Evolutionary conservation across 2,888 invertebrate species (phyloP).

Genomic region (Andrena haemorrhoa): DNA sequence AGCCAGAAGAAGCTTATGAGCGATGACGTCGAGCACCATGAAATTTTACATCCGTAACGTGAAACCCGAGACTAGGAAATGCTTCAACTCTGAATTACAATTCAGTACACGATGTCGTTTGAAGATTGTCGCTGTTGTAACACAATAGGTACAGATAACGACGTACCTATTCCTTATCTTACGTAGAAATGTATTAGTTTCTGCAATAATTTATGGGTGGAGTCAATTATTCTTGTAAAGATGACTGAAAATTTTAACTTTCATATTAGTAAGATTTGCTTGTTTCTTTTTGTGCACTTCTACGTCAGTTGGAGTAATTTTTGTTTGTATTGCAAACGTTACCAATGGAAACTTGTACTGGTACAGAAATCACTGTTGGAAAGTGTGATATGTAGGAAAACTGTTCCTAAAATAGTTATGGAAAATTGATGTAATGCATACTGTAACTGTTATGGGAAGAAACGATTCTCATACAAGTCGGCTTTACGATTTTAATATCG

Average conservation of each 20-base stretch:
- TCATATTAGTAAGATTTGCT: background rate
- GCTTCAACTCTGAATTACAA: background rate
- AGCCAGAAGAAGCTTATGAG: conserved; percentile 33
- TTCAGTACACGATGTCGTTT: background rate
- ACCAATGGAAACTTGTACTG: background rate
- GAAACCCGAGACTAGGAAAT: conserved; percentile 16
- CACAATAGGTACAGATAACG: background rate
- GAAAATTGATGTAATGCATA: background rate
- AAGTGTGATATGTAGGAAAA: background rate
- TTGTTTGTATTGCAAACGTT: background rate
- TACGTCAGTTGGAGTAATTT: background rate
- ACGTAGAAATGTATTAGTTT: background rate
- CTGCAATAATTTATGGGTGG: background rate
- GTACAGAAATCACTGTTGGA: background rate
- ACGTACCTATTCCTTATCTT: background rate
- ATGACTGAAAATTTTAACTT: background rate
- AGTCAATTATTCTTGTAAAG: background rate
- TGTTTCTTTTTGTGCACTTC: background rate
- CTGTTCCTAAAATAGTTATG: background rate
- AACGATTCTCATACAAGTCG: background rate
- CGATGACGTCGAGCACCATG: conserved; percentile 32
- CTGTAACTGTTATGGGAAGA: background rate
- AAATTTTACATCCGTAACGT: conserved; percentile 17
- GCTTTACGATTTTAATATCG: background rate
- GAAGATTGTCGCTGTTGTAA: background rate